Evolutionary conservation across 2,797 vertebrate genomes (phyloP).

Genomic region (Enteromius viviparus): DNA sequence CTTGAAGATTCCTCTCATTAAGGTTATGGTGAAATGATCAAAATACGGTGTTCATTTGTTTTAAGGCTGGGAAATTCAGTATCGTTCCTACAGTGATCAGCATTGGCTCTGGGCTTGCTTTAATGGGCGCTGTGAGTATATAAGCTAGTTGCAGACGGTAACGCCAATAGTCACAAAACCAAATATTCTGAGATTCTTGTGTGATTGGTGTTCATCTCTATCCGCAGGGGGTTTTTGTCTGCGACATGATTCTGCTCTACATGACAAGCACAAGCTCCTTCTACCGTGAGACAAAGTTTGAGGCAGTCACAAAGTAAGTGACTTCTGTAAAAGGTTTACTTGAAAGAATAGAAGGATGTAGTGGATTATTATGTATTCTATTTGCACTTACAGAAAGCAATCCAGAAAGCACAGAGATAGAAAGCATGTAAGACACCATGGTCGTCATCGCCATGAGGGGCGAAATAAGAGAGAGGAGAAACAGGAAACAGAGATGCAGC

Average conservation of each 20-base stretch:
- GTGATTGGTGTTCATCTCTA: background rate
- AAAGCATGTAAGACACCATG: slow-evolving; percentile 40
- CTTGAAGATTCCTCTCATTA: background rate
- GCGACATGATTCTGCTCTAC: slow-evolving; percentile 93
- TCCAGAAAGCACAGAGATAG: slow-evolving; percentile 34
- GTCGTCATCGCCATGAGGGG: slow-evolving; percentile 41
- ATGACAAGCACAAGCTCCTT: slow-evolving; percentile 92
- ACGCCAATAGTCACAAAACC: background rate
- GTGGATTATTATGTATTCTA: background rate
- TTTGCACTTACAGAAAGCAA: slow-evolving; percentile 30
- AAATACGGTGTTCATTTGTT: slow-evolving; percentile 47
- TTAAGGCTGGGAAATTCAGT: slow-evolving; percentile 94
- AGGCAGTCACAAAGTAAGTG: slow-evolving; percentile 88
- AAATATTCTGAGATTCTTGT: background rate
- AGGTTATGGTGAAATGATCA: background rate
- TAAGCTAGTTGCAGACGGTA: too few species aligned
- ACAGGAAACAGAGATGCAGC: slow-evolving; percentile 38
- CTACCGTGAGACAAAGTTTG: slow-evolving; percentile 93
- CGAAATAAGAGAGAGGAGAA: slow-evolving; percentile 48
- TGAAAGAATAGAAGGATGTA: background rate
- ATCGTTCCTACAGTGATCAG: slow-evolving; percentile 93
- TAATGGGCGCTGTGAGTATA: slow-evolving; percentile 90
- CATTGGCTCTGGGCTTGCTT: slow-evolving; percentile 89
- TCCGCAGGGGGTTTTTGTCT: slow-evolving; percentile 88
- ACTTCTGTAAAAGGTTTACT: background rate